Base-by-base conservation (phyloP, 1,140 invertebrate genomes). In the Hormaphis cornu region DNA sequence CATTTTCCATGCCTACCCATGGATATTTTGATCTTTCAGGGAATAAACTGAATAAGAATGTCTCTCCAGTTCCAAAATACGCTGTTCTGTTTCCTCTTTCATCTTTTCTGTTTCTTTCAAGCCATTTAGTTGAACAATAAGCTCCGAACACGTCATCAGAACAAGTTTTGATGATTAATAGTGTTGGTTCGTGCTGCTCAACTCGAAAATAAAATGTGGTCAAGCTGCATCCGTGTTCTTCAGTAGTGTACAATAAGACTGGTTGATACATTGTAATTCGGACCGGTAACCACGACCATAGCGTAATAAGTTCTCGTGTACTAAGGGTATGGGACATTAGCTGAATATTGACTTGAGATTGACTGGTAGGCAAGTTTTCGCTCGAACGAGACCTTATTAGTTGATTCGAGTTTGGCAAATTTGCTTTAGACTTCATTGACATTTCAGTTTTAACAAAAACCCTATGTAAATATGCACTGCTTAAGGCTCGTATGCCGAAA, bases 31-130 rank as follows among this genome's bases (percentile, higher is more conserved):
- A 85, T 74, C 88, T 81, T 78, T 93, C 87, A 53, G 95, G 95
- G 78, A 87, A 86, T 46, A 97, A 81, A 30, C 86, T 90, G 79
- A 97, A 98, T 71, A 97, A 80, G 80, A 97, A 98, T 71, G 93
- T 95, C 82, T 97, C 95, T 46, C 95, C 95, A 16, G 93, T 97
- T 71, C 95, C 95, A 81, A 97, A 97, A 81, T 96, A 98, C 52
- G 89, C 87, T 78, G 91, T 89, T 70, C 89, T 82, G 77, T 92
- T 89, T 59, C 91, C 90, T 72, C 88, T 85, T 74, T 93, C 89
- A 79, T 93, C 90, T 77, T 90, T 91, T 73, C 89, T 82, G 79
- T 94, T 93, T 66, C 93, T 81, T 76, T 91, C 87, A 73, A 86
- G 86, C 91, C 91, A 94, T 72, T 89, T 83, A 56, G 89, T 87